A percentile compares a stretch with the other conserved stretches of the same genome.
These are phyloP conservation scores for Delichon dasypus DNA, from an alignment of 2,797 vertebrate genomes.

Conservation along the genomic window DNA sequence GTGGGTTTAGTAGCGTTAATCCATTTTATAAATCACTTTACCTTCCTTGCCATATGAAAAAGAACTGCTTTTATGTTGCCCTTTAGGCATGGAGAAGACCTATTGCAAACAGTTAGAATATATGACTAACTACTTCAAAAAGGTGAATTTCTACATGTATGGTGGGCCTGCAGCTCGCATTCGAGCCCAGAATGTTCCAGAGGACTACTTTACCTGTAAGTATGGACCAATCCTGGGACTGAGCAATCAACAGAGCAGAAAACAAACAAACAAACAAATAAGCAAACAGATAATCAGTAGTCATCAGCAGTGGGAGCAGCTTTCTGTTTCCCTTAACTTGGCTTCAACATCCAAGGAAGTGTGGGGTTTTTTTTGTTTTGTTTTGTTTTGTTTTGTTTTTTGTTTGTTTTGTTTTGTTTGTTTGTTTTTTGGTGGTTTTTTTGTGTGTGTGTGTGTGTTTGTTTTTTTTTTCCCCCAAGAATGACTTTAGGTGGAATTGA, in stretches of 20 bases:
- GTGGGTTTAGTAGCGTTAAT: background rate
- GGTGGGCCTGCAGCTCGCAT: slow-evolving; percentile 88
- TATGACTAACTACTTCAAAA: slow-evolving; percentile 80
- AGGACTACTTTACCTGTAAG: slow-evolving; percentile 88
- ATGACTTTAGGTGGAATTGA: background rate
- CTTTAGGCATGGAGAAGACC: slow-evolving; percentile 91
- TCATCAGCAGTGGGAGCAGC: background rate
- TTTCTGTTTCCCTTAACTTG: background rate
- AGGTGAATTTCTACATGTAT: slow-evolving; percentile 82
- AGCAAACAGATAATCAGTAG: background rate
- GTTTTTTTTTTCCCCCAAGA: no score
- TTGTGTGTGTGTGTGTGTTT: no score
- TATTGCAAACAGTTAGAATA: slow-evolving; percentile 79
- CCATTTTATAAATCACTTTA: background rate
- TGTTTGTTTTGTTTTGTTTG: no score
- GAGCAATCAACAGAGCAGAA: background rate
- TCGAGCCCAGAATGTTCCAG: slow-evolving; percentile 79
- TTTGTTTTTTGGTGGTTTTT: no score
- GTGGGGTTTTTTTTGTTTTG: no score
- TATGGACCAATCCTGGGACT: background rate
- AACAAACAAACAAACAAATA: background rate
- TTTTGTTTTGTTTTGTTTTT: no score
- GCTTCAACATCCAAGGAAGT: background rate
- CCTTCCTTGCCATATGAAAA: background rate
- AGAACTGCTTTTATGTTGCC: background rate